Conservation (phyloP, 2,888 invertebrate species). For the Allophyes oxyacanthae region DNA sequence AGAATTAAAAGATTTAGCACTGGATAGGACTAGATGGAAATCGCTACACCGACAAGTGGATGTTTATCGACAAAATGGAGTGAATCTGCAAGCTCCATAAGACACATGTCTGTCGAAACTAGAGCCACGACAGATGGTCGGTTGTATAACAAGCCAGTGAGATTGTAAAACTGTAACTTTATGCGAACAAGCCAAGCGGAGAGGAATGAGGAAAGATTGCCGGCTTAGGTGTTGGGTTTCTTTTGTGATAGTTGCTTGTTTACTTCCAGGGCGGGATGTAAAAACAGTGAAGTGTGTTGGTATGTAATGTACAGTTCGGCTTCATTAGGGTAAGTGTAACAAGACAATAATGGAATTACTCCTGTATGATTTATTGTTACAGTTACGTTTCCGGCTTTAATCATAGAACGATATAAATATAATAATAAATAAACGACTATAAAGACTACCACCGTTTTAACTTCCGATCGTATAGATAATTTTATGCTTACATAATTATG, state of each 20-base stretch:
- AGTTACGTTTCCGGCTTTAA: no score
- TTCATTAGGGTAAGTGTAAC: not conserved
- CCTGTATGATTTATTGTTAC: no score
- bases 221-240: constrained; percentile 38
- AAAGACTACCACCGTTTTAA: no score
- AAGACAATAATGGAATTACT: no score
- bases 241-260: constrained; percentile 44
- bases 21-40: no score
- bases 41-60: no score
- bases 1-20: no score
- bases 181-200: constrained; percentile 50
- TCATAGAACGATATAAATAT: no score
- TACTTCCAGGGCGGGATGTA: constrained; percentile 37
- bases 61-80: constrained; percentile 20
- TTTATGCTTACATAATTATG: no score
- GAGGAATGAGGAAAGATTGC: constrained; percentile 55
- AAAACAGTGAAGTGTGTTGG: constrained; percentile 23
- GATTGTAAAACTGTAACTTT: constrained; percentile 57
- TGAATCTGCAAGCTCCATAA: constrained; percentile 43
- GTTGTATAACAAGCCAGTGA: constrained; percentile 50
- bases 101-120: constrained; percentile 66
- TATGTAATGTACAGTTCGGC: constrained; percentile 2
- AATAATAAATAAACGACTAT: no score
- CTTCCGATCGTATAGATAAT: no score
- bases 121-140: constrained; percentile 68